Base-by-base conservation (phyloP, 2,888 invertebrate species). In the Thera obeliscata region DNA sequence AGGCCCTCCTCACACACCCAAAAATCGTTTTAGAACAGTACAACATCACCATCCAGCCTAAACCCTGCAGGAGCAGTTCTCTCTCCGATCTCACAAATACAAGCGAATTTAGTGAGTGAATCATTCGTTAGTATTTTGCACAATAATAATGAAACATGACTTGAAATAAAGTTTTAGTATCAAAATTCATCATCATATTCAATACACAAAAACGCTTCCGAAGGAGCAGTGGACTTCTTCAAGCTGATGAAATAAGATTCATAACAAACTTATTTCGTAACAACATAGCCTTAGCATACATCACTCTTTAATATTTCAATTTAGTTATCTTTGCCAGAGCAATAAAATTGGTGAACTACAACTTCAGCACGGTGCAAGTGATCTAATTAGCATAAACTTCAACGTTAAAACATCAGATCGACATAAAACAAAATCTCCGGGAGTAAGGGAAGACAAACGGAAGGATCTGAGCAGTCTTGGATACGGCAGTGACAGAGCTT, bases 401-500 rank as follows among this genome's bases (percentile, higher is more conserved):
- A 22, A 22, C 22, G 22, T 22, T 22, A 22, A 22, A 61, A 72
- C 22, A 43, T 6, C 49, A 41, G 52, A 43, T 33, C 60, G 62
- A 38, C 36, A 7, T 8, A 87, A 84, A 69, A 11, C 67, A 0
- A 88, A 82, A 72, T 35, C 71, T n/a, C 69, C 74, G 0, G 70
- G 69, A 33, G 69, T 70, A 5, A 81, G 76, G 67, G 87, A 88
- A 61, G 87, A 86, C 33, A 87, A 84, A 11, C 94, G 94, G 66
- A 87, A 94, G 76, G 92, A 94, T 75, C 84, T 95, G 61, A 81
- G 81, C 48, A 94, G 95, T 69, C 87, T 95, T 0, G 96, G 96
- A 2, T 95, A 95, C 76, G 22, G 91, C 90, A 4, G 78, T 86
- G 9, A 89, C 93, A 2, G 94, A 94, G 60, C 93, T 94, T 0